A percentile compares a stretch with the other conserved stretches of the same genome.
phyloP scores from a whole-genome alignment of 2,888 invertebrate genomes.

The Tinea pellionella region DNA sequence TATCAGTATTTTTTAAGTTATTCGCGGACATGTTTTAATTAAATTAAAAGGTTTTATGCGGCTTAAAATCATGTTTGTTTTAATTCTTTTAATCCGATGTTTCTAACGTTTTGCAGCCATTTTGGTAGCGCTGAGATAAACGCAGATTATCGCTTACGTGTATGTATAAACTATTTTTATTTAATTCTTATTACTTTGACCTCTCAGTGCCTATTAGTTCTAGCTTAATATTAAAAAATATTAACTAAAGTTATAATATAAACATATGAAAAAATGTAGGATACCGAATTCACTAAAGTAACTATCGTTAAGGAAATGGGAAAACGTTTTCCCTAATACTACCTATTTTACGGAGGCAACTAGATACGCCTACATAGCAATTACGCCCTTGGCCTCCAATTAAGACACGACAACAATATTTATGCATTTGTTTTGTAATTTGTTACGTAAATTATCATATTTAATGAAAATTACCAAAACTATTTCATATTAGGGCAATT shows the following conservation, averaged over 20 bases:
- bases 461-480: constrained; percentile 7
- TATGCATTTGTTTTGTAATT: constrained; percentile 1
- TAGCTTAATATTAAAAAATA: no score
- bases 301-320: not conserved
- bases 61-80: no score
- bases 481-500: constrained; percentile 10
- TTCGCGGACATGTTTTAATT: no score
- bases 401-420: not conserved
- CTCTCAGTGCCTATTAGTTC: no score
- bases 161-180: no score
- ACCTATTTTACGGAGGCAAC: not conserved
- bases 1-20: no score
- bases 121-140: no score
- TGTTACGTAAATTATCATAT: not conserved
- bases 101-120: no score
- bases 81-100: no score
- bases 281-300: not conserved
- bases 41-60: no score
- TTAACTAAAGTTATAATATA: not conserved
- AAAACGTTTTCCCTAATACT: not conserved
- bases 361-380: not conserved
- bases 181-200: no score
- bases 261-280: not conserved
- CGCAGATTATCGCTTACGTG: no score
- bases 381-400: constrained; percentile 2